Evolutionary conservation across 2,113 vertebrate genomes (phyloP).

Genomic region (Strix aluco): DNA sequence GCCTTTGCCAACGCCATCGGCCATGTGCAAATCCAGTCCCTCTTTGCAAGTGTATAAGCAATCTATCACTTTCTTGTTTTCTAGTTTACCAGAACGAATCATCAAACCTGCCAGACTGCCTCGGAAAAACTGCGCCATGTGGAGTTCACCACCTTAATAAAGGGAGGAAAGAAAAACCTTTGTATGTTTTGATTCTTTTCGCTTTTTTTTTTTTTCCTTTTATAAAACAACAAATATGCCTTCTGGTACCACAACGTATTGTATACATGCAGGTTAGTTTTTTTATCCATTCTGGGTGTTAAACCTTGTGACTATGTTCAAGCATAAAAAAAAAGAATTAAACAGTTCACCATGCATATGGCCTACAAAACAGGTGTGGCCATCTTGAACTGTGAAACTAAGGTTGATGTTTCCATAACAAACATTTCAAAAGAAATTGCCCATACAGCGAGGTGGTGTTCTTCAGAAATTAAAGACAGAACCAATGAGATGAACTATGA

Average conservation of each 20-base stretch:
- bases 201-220: neutral
- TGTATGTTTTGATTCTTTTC: accelerated
- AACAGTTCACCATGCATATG: conserved; percentile 77
- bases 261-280: conserved; percentile 90
- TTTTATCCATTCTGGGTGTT: conserved; percentile 51
- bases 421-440: neutral
- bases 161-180: neutral
- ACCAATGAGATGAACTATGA: neutral
- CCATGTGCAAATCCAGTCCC: conserved; percentile 87
- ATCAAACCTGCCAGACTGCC: conserved; percentile 93
- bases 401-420: neutral
- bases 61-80: conserved; percentile 97
- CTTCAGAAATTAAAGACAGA: neutral
- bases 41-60: conserved; percentile 98
- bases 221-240: neutral
- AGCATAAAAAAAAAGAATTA: neutral
- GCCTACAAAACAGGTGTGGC: neutral
- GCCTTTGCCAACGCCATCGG: conserved; percentile 81
- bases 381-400: neutral
- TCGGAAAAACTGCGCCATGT: conserved; percentile 93
- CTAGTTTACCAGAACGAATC: conserved; percentile 90
- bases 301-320: conserved; percentile 64
- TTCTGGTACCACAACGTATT: conserved; percentile 26
- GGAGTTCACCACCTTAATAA: conserved; percentile 82
- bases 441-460: neutral